Conservation (phyloP, 2,797 vertebrate genomes). For the Coregonus ussuriensis region DNA sequence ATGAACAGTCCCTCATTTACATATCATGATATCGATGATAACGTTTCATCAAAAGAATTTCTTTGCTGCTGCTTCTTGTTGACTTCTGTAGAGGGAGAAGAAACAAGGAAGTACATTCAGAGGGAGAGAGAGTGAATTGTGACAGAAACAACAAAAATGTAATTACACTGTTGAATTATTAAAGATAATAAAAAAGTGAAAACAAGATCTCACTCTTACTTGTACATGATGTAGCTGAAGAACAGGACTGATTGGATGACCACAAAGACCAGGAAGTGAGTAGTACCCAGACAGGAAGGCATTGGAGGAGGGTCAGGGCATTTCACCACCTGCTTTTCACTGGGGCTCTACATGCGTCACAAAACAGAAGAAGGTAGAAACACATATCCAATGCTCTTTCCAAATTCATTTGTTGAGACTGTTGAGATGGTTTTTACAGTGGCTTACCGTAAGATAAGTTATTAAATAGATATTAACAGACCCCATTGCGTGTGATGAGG, state of each 20-base stretch:
- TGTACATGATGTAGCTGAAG: slow-evolving; percentile 93
- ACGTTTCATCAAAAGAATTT: slow-evolving; percentile 95
- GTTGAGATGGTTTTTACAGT: no score
- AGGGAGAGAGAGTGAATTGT: not conserved
- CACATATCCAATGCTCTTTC: no score
- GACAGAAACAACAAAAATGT: not conserved
- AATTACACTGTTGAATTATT: no score
- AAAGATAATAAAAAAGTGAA: not conserved
- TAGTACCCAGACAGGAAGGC: slow-evolving; percentile 88
- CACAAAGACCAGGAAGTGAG: slow-evolving; percentile 89
- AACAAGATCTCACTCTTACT: slow-evolving; percentile 73
- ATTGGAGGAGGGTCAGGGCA: slow-evolving; percentile 88
- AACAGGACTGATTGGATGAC: slow-evolving; percentile 88
- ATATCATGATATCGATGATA: slow-evolving; percentile 63
- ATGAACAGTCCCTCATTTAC: slow-evolving; percentile 77
- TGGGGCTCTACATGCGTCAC: slow-evolving; percentile 65
- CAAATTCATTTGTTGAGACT: no score
- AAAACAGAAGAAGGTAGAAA: no score
- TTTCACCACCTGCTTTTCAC: slow-evolving; percentile 79
- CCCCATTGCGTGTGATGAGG: slow-evolving; percentile 82
- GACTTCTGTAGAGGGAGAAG: slow-evolving; percentile 81
- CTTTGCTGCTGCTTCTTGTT: slow-evolving; percentile 98
- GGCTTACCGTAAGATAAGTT: no score
- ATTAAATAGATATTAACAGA: slow-evolving; percentile 32
- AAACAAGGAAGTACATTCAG: slow-evolving; percentile 1